Evolutionary conservation across 2,888 invertebrate species (phyloP).

Genomic region (Pterostichus madidus): DNA sequence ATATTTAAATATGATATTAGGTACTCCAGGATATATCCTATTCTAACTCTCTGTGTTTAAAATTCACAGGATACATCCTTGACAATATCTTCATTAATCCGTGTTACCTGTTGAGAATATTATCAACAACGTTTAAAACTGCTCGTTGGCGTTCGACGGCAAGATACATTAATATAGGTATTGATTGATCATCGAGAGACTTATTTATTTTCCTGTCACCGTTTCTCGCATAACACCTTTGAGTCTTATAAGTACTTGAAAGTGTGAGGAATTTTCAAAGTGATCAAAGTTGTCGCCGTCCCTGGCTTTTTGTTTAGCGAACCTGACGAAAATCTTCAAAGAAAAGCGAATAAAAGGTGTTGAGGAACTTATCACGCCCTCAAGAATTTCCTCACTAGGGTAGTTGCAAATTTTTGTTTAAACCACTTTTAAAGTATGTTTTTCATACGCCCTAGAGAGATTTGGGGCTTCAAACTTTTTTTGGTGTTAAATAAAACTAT

Average conservation of each 20-base stretch:
- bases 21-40: no score
- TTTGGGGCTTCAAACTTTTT: no score
- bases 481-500: no score
- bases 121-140: background rate
- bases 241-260: conserved; percentile 47
- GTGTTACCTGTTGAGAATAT: conserved; percentile 23
- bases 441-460: no score
- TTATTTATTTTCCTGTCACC: conserved; percentile 52
- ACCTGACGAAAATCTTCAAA: conserved; percentile 51
- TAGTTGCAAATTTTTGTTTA: conserved; percentile 36
- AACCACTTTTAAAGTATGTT: background rate
- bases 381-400: conserved; percentile 1
- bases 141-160: background rate
- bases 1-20: no score
- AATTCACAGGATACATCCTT: background rate
- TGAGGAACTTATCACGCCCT: conserved; percentile 23
- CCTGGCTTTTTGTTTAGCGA: conserved; percentile 51
- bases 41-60: no score
- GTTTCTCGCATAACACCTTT: conserved; percentile 39
- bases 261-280: conserved; percentile 50
- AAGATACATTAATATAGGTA: conserved; percentile 16
- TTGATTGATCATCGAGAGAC: conserved; percentile 29
- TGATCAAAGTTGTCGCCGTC: conserved; percentile 50
- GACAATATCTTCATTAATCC: conserved; percentile 14
- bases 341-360: conserved; percentile 36